Base-by-base conservation (phyloP, 2,797 vertebrate species). In the Gila robusta region DNA sequence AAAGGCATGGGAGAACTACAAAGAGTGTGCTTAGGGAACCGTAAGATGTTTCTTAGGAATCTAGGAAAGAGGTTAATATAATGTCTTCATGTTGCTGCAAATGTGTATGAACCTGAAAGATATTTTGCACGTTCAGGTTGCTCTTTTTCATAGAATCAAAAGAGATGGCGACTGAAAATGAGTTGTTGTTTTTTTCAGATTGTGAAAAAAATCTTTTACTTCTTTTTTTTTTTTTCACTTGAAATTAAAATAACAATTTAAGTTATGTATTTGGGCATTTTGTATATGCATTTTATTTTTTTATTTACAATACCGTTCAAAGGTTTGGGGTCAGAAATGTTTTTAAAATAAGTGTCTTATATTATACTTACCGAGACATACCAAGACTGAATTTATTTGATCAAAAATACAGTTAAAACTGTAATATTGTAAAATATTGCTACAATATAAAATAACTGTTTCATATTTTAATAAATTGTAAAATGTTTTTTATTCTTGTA, bases 1-100 rank as follows among this genome's bases (percentile, higher is more conserved):
- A 73, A 82, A 73, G 37, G 16, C 54, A 79, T 44, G 56, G 8
- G n/a, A 62, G 54, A 10, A 49, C 54, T 74, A n/a, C 56, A 76
- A 64, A 79, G 77, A 28, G n/a, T 64, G 23, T 64, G 77, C n/a
- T 41, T 21, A 47, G 11, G 19, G 21, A 47, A 62, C 70, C 39
- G 62, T 64, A 28, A 35, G 56, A 2, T 83, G 19, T 52, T 83
- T 35, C 56, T 74, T 35, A 44, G 37, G 37, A 44, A 32, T 59
- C 35, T 56, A 17, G 49, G 37, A 70, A 54, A 82, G 19, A 12
- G 80, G 37, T 71, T 52, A 37, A 81, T 35, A 67, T 4, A 81
- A 37, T 52, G 44, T 47, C 72, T 9, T 37, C 32, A n/a, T 23
- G 32, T 37, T 56, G 11, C 21, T 35, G 9, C 11, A 76, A 54